A percentile compares a stretch with the other conserved stretches of the same genome.
Evolutionary conservation across 2,797 vertebrate genomes (phyloP).

Genomic region (Mastacembelus armatus): DNA sequence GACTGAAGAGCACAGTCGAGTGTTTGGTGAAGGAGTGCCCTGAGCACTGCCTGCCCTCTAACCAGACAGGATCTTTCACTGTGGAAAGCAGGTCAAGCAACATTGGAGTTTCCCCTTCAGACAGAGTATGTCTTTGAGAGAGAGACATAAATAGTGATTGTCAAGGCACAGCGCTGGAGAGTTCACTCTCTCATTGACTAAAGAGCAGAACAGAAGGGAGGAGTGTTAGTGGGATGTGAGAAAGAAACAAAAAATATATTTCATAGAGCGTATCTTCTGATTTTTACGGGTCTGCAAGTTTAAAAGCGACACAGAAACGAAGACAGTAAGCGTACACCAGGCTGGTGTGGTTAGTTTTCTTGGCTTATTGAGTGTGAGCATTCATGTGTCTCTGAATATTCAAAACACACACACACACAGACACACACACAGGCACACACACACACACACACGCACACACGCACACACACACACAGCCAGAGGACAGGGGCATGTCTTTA

Average conservation of each 20-base stretch:
- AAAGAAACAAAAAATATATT: constrained; percentile 8
- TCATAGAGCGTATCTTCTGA: not conserved
- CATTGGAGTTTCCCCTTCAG: constrained; percentile 67
- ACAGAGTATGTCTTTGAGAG: constrained; percentile 59
- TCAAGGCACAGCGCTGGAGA: constrained; percentile 47
- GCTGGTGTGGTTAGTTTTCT: not conserved
- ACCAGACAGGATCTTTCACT: constrained; percentile 60
- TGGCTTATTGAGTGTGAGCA: not conserved
- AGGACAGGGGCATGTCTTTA: constrained; percentile 36
- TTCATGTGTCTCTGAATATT: constrained; percentile 29
- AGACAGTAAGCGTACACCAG: not conserved
- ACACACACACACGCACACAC: too few relatives aligned
- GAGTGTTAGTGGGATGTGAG: constrained; percentile 13
- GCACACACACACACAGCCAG: constrained; percentile 21
- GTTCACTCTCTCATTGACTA: constrained; percentile 58
- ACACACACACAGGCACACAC: too few relatives aligned
- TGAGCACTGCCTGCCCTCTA: constrained; percentile 31
- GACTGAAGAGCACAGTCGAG: constrained; percentile 43
- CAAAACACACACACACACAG: constrained; percentile 21
- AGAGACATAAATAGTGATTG: constrained; percentile 65
- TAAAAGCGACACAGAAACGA: constrained; percentile 1
- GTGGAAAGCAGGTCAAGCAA: constrained; percentile 73
- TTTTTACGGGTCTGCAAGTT: too few relatives aligned
- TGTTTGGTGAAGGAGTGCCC: constrained; percentile 45
- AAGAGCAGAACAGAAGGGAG: constrained; percentile 27